Evolutionary conservation across 2,888 invertebrate species (phyloP).

Genomic region (Ornithoptera alexandrae): DNA sequence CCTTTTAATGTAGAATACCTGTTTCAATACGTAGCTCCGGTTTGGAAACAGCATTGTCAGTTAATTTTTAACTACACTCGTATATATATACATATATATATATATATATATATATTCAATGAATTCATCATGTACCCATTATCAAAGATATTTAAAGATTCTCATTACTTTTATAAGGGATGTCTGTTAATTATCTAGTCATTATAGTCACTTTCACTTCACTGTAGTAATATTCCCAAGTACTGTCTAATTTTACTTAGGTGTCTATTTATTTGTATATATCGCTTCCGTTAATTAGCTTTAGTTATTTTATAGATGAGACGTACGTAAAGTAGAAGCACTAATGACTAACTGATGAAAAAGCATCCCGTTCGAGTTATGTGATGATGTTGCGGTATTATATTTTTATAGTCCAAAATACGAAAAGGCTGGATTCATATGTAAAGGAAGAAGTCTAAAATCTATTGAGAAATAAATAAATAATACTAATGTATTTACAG

Average conservation of each 20-base stretch:
- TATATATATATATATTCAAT: background rate
- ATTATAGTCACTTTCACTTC: background rate
- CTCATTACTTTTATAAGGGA: background rate
- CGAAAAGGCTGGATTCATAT: background rate
- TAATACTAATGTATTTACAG: background rate
- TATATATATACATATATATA: background rate
- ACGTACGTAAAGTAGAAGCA: background rate
- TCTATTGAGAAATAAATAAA: background rate
- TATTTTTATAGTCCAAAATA: background rate
- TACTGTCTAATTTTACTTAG: background rate
- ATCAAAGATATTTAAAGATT: background rate
- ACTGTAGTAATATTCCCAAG: too few relatives aligned
- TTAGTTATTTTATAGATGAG: background rate
- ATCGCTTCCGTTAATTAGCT: background rate
- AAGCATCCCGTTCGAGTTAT: background rate
- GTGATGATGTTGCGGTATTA: background rate
- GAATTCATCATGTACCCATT: background rate
- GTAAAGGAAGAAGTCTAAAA: too few relatives aligned
- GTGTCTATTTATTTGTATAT: background rate
- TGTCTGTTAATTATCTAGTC: background rate
- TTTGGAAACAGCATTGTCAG: conserved; percentile 10
- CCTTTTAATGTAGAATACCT: conserved; percentile 5
- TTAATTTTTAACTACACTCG: background rate
- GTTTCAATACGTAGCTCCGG: conserved; percentile 11
- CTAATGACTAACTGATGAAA: background rate